Percentiles rank a stretch among this genome's conserved stretches.
phyloP scores from a whole-genome alignment of 1,140 invertebrate genomes.

The Drosophila willistoni region DNA sequence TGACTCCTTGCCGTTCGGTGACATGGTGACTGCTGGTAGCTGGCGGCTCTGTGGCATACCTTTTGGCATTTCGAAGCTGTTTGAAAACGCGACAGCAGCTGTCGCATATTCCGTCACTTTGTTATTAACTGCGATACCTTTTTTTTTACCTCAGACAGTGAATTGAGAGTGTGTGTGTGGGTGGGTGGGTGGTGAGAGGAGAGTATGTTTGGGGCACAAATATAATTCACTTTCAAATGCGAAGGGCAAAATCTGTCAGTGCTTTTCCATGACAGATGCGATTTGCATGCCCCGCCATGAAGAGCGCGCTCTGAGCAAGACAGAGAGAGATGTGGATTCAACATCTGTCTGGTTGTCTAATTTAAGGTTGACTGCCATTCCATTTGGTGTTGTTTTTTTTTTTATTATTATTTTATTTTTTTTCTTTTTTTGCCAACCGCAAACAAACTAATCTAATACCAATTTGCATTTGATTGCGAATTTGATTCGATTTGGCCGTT shows the following conservation, averaged over 20 bases:
- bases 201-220: slow-evolving; percentile 19
- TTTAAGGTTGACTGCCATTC: slow-evolving; percentile 50
- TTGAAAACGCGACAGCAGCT: slow-evolving; percentile 77
- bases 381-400: slow-evolving; percentile 3
- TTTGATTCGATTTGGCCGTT: slow-evolving; percentile 71
- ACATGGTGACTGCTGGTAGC: slow-evolving; percentile 56
- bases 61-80: slow-evolving; percentile 77
- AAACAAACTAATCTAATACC: slow-evolving; percentile 80
- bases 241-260: slow-evolving; percentile 58
- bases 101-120: slow-evolving; percentile 72
- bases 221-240: slow-evolving; percentile 62
- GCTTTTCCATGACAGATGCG: slow-evolving; percentile 59
- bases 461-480: slow-evolving; percentile 80
- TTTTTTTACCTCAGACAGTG: slow-evolving; percentile 26
- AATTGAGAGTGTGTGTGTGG: not conserved
- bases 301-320: not conserved
- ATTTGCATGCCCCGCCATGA: slow-evolving; percentile 18
- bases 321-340: slow-evolving; percentile 23
- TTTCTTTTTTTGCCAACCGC: slow-evolving; percentile 29
- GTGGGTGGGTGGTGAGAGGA: not conserved
- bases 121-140: slow-evolving; percentile 67
- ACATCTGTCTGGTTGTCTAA: slow-evolving; percentile 43
- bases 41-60: slow-evolving; percentile 46
- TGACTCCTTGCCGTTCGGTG: slow-evolving; percentile 46
- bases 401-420: slow-evolving; percentile 10